A percentile compares a stretch with the other conserved stretches of the same genome.
Conservation (phyloP, 2,888 invertebrate species). For the Pycnomerus fuliginosus region DNA sequence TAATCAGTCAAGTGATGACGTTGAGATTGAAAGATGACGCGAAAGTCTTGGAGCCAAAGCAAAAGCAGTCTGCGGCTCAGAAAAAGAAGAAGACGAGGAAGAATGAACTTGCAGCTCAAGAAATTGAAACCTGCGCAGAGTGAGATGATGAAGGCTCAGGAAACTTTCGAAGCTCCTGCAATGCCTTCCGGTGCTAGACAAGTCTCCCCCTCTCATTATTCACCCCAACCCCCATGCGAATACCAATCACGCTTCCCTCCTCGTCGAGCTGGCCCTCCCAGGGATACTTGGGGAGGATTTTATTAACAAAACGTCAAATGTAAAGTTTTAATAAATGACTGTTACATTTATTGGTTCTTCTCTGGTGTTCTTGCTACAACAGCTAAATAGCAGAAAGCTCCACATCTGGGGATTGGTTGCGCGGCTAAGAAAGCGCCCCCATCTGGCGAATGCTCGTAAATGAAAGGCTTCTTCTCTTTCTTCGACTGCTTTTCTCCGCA, state of each 20-base stretch:
- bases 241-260: not conserved
- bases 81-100: not conserved
- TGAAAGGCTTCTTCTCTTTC: slow-evolving; percentile 50
- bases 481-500: no score
- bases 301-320: not conserved
- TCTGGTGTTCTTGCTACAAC: slow-evolving; percentile 49
- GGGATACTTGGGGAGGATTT: slow-evolving; percentile 1
- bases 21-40: not conserved
- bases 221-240: no score
- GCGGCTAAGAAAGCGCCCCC: slow-evolving; percentile 59
- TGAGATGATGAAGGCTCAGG: not conserved
- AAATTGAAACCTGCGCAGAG: not conserved
- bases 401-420: slow-evolving; percentile 59
- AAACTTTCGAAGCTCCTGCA: not conserved
- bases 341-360: slow-evolving; percentile 10
- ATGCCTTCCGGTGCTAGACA: no score
- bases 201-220: no score
- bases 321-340: slow-evolving; percentile 6
- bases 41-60: not conserved
- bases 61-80: not conserved
- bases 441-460: slow-evolving; percentile 58
- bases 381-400: slow-evolving; percentile 60
- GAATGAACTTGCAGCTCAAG: not conserved
- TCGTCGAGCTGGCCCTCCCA: not conserved
- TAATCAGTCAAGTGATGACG: not conserved